Conservation (phyloP, 2,113 vertebrate genomes). For the Sturnus vulgaris region DNA sequence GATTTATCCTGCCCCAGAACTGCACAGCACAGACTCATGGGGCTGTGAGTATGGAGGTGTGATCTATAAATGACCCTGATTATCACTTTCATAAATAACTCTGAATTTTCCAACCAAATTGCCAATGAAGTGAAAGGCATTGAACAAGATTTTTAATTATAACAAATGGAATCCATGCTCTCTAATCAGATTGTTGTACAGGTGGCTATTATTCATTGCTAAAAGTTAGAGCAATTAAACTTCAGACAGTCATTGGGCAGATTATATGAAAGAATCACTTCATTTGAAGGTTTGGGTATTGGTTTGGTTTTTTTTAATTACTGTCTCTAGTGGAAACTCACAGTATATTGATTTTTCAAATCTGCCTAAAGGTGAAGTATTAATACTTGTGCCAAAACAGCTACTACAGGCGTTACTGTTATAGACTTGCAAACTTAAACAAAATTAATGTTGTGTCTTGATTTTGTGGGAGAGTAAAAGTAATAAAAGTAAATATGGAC, state of each 20-base stretch:
- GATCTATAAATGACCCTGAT: background rate
- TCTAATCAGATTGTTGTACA: background rate
- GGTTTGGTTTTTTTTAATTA: background rate
- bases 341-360: background rate
- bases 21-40: background rate
- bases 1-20: background rate
- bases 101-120: conserved; percentile 8
- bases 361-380: background rate
- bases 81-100: conserved; percentile 20
- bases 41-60: background rate
- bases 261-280: background rate
- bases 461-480: background rate
- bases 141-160: conserved; percentile 46
- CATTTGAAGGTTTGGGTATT: background rate
- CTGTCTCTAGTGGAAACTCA: background rate
- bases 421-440: background rate
- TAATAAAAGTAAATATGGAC: background rate
- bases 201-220: conserved; percentile 23
- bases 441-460: background rate
- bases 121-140: background rate
- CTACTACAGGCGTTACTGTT: background rate
- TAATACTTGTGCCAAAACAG: background rate
- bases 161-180: background rate
- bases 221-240: conserved; percentile 40
- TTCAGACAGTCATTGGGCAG: background rate